These are phyloP conservation scores for Perithous albicinctus DNA, from an alignment of 2,888 invertebrate species.

Conservation along the genomic window DNA sequence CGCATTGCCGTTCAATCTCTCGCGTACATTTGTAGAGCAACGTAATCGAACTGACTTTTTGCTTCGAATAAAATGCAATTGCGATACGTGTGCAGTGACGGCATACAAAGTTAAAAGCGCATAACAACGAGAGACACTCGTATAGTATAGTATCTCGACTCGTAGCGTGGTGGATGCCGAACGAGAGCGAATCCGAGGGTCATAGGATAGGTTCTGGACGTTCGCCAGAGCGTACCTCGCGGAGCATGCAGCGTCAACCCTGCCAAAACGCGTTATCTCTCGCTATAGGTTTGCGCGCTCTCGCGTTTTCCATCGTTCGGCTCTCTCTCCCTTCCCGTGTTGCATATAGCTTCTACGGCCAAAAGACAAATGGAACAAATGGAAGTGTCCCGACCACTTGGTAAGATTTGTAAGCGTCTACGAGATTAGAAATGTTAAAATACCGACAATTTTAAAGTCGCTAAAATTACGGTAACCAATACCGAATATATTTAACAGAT, in stretches of 20 bases:
- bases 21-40: neutral
- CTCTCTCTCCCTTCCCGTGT: neutral
- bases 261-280: constrained; percentile 62
- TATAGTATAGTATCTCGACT: neutral
- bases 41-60: constrained; percentile 3
- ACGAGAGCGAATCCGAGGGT: constrained; percentile 62
- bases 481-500: no score
- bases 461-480: no score
- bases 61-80: neutral
- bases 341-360: neutral
- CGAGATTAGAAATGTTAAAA: no score
- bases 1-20: neutral
- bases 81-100: constrained; percentile 7
- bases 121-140: constrained; percentile 21
- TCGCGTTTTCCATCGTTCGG: neutral
- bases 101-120: constrained; percentile 12
- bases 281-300: constrained; percentile 26
- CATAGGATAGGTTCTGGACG: constrained; percentile 55
- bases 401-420: constrained; percentile 1
- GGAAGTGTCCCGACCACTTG: neutral
- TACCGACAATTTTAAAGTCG: no score
- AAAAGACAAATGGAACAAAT: constrained; percentile 23
- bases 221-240: constrained; percentile 41
- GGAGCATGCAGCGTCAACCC: constrained; percentile 15
- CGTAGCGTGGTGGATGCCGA: constrained; percentile 39